Percentiles rank a stretch among this genome's conserved stretches.
These are phyloP conservation scores for Telenomus remus DNA, from an alignment of 1,140 invertebrate genomes.

Conservation along the genomic window DNA sequence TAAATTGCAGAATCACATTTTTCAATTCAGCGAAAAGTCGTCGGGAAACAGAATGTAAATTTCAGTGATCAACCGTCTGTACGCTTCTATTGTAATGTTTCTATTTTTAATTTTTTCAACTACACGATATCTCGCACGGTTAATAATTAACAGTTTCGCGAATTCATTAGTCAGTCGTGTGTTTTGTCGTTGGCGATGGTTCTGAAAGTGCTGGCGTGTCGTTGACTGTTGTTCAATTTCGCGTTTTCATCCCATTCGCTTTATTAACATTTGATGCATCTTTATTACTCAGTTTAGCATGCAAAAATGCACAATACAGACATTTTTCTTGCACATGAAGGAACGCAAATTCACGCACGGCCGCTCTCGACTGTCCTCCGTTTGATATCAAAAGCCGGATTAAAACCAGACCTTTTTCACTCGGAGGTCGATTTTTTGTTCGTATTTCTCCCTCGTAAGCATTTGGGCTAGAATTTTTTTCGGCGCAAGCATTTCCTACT, in stretches of 20 bases:
- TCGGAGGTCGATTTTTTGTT: conserved; percentile 2
- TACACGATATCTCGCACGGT: too few species aligned
- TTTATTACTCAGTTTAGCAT: conserved; percentile 51
- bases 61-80: too few species aligned
- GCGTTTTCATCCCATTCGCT: conserved; percentile 40
- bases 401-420: conserved; percentile 37
- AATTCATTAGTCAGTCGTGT: too few species aligned
- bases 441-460: conserved; percentile 1
- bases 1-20: too few species aligned
- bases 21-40: too few species aligned
- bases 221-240: conserved; percentile 31
- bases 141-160: conserved; percentile 4
- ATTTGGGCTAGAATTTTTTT: conserved; percentile 11
- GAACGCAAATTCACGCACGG: conserved; percentile 43
- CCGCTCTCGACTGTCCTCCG: conserved; percentile 36
- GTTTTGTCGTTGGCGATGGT: too few species aligned
- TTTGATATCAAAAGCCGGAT: conserved; percentile 51
- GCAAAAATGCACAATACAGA: conserved; percentile 52
- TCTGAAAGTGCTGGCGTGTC: background rate
- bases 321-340: conserved; percentile 50
- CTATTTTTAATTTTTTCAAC: too few species aligned
- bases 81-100: too few species aligned
- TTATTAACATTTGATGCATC: conserved; percentile 52
- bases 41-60: too few species aligned
- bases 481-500: background rate